Evolutionary conservation across 2,113 vertebrate species (phyloP).

Genomic region (Melanotaenia duboulayi): DNA sequence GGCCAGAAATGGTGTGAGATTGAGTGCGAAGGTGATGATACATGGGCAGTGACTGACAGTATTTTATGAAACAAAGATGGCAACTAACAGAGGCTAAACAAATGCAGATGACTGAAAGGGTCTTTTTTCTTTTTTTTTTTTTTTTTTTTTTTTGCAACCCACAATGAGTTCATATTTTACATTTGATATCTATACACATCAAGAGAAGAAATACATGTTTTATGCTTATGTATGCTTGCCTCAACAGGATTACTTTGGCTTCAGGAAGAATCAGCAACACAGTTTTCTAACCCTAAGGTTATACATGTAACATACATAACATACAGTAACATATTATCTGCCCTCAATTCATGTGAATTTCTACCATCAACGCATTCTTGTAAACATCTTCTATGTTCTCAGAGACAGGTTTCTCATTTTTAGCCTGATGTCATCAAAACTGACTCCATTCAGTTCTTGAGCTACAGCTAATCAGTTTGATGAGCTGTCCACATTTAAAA

Average conservation of each 20-base stretch:
- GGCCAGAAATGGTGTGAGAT: constrained; percentile 70
- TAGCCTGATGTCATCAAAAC: constrained; percentile 4
- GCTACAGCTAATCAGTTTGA: constrained; percentile 27
- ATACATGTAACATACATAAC: neutral
- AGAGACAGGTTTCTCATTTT: constrained; percentile 1
- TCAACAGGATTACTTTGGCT: neutral
- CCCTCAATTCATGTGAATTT: rapidly evolving
- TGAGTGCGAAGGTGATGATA: constrained; percentile 72
- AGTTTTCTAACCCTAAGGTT: constrained; percentile 2
- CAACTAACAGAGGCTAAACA: constrained; percentile 44
- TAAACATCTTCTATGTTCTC: constrained; percentile 1
- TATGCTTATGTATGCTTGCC: neutral
- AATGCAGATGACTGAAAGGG: constrained; percentile 41
- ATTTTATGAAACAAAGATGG: constrained; percentile 52
- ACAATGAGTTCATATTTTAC: constrained; percentile 6
- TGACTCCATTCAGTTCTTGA: constrained; percentile 18
- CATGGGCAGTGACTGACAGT: constrained; percentile 49
- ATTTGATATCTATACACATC: neutral
- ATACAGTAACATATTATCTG: neutral
- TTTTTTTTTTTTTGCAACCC: constrained; percentile 8
- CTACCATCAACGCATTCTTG: neutral
- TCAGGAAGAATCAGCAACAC: neutral
- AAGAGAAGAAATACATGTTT: constrained; percentile 6
- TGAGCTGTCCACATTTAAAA: constrained; percentile 25
- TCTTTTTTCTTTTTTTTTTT: neutral